A percentile compares a stretch with the other conserved stretches of the same genome.
Conservation (phyloP, 2,888 invertebrate species). For the Sepiola atlantica region DNA sequence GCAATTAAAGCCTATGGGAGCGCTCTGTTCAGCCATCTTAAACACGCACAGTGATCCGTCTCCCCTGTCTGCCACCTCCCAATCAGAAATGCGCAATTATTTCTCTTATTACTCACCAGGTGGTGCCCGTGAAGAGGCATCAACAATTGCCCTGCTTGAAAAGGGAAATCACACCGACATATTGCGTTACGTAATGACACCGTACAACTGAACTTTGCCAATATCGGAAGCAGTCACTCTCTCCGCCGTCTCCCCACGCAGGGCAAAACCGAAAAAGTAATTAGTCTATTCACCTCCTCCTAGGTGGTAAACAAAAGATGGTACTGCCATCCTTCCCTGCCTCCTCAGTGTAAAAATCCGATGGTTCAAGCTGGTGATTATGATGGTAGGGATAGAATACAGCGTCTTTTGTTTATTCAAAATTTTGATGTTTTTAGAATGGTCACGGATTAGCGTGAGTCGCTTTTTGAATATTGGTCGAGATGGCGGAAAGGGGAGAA, state of each 20-base stretch:
- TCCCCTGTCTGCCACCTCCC: background rate
- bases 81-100: background rate
- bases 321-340: background rate
- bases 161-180: background rate
- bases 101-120: background rate
- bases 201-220: background rate
- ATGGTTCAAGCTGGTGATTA: background rate
- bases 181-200: background rate
- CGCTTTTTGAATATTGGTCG: background rate
- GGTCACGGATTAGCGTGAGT: background rate
- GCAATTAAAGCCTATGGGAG: slow-evolving; percentile 22
- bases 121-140: background rate
- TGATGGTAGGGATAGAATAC: background rate
- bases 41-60: background rate
- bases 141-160: slow-evolving; percentile 21
- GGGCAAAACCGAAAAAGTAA: background rate
- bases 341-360: background rate
- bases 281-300: slow-evolving; percentile 32
- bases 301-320: background rate
- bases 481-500: background rate
- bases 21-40: background rate
- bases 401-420: background rate
- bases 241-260: background rate
- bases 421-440: background rate
- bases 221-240: background rate